A percentile compares a stretch with the other conserved stretches of the same genome.
phyloP scores from a whole-genome alignment of 2,888 invertebrate species.

The Pristionchus japonicus region DNA sequence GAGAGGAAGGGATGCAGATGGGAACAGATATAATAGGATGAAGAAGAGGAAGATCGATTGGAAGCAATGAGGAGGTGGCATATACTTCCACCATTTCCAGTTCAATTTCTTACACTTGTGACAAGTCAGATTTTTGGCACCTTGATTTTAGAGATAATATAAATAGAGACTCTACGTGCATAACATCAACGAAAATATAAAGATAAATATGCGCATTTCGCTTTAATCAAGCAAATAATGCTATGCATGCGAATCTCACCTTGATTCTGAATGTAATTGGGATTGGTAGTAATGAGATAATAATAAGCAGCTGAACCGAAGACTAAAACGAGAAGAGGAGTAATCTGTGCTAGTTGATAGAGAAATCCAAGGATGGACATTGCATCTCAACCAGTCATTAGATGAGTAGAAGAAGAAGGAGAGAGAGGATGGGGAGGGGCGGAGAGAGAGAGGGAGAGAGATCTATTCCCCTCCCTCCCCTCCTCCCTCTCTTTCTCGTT shows the following conservation, averaged over 20 bases:
- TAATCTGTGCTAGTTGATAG: not conserved
- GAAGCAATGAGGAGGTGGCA: no score
- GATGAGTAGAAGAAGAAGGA: not conserved
- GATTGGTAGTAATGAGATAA: slow-evolving; percentile 43
- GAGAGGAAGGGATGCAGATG: not conserved
- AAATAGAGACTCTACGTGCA: no score
- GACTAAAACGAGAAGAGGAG: slow-evolving; percentile 40
- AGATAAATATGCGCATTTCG: not conserved
- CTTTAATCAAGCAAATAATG: not conserved
- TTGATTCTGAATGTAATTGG: not conserved
- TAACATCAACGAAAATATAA: not conserved
- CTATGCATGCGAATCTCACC: not conserved
- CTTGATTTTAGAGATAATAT: not conserved
- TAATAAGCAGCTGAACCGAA: slow-evolving; percentile 43
- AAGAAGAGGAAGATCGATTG: not conserved
- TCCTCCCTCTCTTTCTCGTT: slow-evolving; percentile 12
- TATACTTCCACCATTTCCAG: no score
- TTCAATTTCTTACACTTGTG: no score
- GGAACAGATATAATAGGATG: not conserved
- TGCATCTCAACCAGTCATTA: not conserved
- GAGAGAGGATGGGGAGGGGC: not conserved
- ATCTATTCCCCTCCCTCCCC: not conserved
- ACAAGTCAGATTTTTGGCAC: not conserved
- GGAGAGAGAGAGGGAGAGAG: slow-evolving; percentile 9
- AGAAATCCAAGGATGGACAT: slow-evolving; percentile 8